Conservation (phyloP, 2,113 vertebrate genomes). For the Sterna hirundo region DNA sequence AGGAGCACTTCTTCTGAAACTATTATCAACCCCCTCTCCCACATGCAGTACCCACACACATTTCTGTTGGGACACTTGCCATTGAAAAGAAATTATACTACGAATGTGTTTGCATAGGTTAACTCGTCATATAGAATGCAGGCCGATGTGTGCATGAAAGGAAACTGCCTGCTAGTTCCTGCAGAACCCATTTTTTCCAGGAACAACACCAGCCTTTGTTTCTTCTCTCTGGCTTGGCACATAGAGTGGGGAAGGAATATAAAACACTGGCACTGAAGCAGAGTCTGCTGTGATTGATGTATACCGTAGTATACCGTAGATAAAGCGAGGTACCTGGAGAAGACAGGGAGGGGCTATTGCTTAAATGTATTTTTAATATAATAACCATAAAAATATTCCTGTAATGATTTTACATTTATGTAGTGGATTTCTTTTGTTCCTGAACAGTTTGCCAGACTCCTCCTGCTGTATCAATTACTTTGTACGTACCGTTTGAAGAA, state of each 20-base stretch:
- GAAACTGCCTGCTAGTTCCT: neutral
- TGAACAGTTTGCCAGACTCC: neutral
- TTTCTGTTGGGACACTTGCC: neutral
- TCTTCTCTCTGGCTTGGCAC: conserved; percentile 25
- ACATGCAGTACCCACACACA: neutral
- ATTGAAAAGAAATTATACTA: neutral
- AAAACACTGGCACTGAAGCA: neutral
- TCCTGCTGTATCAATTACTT: neutral
- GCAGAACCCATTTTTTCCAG: neutral
- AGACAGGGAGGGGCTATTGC: neutral
- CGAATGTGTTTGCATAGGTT: neutral
- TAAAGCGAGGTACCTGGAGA: neutral
- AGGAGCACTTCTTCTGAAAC: neutral
- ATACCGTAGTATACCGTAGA: neutral
- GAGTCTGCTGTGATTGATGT: neutral
- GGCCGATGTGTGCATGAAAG: neutral
- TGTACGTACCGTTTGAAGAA: neutral
- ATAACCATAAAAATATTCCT: neutral
- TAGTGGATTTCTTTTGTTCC: neutral
- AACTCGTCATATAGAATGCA: neutral
- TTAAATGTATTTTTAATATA: neutral
- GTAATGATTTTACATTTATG: neutral
- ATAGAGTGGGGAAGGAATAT: neutral
- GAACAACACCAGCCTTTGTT: conserved; percentile 51
- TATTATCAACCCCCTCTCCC: neutral